Conservation (phyloP, 1,140 invertebrate species). For the Phymorhynchus buccinoides region DNA sequence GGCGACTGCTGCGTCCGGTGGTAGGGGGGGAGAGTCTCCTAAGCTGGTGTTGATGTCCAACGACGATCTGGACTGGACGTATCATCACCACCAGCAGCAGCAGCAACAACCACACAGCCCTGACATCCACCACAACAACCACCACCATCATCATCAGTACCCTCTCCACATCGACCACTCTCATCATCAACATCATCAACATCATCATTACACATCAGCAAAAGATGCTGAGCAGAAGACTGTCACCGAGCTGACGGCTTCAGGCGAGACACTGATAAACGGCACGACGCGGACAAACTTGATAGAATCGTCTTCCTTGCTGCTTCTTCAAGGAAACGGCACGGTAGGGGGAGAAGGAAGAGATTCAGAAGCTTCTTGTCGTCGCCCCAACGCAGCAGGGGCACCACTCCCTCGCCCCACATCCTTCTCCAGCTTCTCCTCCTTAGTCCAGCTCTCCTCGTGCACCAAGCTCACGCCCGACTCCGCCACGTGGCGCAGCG, state of each 20-base stretch:
- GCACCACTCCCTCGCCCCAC: neutral
- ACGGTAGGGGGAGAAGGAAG: neutral
- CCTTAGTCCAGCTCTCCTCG: slow-evolving; percentile 56
- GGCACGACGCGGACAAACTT: slow-evolving; percentile 4
- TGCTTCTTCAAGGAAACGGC: neutral
- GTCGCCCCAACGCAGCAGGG: neutral
- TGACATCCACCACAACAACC: neutral
- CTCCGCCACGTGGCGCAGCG: slow-evolving; percentile 53
- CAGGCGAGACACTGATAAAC: too few relatives aligned
- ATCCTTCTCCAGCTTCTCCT: slow-evolving; percentile 38
- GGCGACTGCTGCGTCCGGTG: neutral
- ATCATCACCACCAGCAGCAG: neutral
- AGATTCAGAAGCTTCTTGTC: neutral
- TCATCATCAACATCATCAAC: neutral
- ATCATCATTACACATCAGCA: neutral
- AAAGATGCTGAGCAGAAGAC: neutral
- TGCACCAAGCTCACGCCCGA: slow-evolving; percentile 51
- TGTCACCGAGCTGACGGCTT: neutral
- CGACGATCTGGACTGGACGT: slow-evolving; percentile 41
- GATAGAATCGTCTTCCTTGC: neutral
- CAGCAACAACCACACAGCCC: neutral
- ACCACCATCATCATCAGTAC: neutral
- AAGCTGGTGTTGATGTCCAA: slow-evolving; percentile 47
- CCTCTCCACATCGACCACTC: neutral
- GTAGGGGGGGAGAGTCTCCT: slow-evolving; percentile 18